phyloP scores from a whole-genome alignment of 2,113 vertebrate species.

The Nibea coibor region DNA sequence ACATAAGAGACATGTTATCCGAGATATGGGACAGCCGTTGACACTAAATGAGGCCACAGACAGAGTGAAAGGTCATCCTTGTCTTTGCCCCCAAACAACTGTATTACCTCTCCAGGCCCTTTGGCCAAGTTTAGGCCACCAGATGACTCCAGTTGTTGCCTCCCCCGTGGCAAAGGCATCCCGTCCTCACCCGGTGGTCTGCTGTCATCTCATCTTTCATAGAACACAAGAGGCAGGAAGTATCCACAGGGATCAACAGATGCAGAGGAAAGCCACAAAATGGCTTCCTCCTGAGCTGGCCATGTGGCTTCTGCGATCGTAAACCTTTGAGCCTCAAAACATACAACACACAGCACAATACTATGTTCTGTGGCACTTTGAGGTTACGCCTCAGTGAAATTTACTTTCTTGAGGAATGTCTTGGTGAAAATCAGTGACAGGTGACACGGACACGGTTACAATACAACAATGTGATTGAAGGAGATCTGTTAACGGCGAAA shows the following conservation, averaged over 20 bases:
- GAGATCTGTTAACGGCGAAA: background rate
- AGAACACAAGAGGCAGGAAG: conserved; percentile 71
- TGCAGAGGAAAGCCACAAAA: conserved; percentile 69
- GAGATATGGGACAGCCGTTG: conserved; percentile 28
- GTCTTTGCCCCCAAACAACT: conserved; percentile 58
- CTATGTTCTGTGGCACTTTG: background rate
- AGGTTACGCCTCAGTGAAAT: conserved; percentile 5
- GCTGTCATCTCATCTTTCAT: conserved; percentile 80
- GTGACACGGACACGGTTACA: background rate
- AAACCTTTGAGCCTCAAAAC: conserved; percentile 54
- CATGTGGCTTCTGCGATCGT: conserved; percentile 50
- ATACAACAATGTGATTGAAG: background rate
- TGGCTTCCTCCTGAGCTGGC: conserved; percentile 51
- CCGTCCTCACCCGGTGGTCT: conserved; percentile 77
- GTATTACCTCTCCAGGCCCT: conserved; percentile 43
- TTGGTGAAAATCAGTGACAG: conserved; percentile 20
- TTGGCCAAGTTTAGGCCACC: conserved; percentile 67
- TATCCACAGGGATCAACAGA: conserved; percentile 70
- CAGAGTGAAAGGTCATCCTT: conserved; percentile 47
- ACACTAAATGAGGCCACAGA: conserved; percentile 46
- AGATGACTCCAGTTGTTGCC: conserved; percentile 75
- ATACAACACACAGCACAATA: background rate
- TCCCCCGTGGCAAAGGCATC: conserved; percentile 58
- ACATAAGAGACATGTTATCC: conserved; percentile 20
- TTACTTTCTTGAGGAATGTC: background rate